phyloP scores from a whole-genome alignment of 2,888 invertebrate genomes.

The Stomorhina lunata region DNA sequence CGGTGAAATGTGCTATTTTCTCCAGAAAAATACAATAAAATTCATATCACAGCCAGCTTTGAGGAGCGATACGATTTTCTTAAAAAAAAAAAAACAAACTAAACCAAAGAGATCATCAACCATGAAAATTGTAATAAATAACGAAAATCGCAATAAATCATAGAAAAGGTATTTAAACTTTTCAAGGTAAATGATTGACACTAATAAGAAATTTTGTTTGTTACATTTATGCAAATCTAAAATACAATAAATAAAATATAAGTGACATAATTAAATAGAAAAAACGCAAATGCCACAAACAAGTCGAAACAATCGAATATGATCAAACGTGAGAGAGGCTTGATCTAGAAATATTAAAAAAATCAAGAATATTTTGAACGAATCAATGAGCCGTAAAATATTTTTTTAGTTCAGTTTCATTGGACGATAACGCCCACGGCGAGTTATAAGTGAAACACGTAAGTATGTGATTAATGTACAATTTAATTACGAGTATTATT shows the following conservation, averaged over 20 bases:
- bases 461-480: constrained; percentile 38
- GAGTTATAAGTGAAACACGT: constrained; percentile 33
- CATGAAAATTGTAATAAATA: background rate
- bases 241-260: background rate
- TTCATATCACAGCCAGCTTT: constrained; percentile 77
- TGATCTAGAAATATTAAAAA: background rate
- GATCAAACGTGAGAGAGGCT: too few species aligned
- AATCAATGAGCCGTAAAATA: constrained; percentile 60
- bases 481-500: background rate
- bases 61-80: constrained; percentile 73
- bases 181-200: constrained; percentile 52
- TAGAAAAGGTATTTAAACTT: constrained; percentile 3
- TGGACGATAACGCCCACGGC: constrained; percentile 54
- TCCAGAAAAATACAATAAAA: constrained; percentile 40
- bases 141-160: background rate
- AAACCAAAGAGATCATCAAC: constrained; percentile 28
- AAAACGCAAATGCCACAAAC: constrained; percentile 9
- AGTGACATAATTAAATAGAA: too few species aligned
- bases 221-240: constrained; percentile 23
- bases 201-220: constrained; percentile 38
- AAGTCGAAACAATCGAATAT: constrained; percentile 22
- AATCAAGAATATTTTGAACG: background rate
- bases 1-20: constrained; percentile 71
- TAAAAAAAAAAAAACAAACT: background rate
- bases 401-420: constrained; percentile 41